phyloP scores from a whole-genome alignment of 2,113 vertebrate species.

The Melospiza melodia region DNA sequence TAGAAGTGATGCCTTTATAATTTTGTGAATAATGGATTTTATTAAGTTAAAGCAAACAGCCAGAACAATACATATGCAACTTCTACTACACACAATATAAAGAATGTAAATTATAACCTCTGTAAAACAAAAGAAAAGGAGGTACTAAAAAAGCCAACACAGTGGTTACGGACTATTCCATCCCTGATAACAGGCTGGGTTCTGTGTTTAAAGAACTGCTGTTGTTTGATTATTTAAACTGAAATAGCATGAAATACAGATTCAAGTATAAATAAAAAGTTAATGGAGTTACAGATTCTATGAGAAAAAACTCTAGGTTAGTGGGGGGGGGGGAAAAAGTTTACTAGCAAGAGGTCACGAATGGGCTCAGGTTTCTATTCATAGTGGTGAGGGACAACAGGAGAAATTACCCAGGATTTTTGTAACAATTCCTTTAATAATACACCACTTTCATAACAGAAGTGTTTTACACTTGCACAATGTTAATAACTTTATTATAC shows the following conservation, averaged over 20 bases:
- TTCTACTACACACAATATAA: constrained; percentile 81
- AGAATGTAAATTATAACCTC: constrained; percentile 78
- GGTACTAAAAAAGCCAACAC: constrained; percentile 70
- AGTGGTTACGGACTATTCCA: constrained; percentile 70
- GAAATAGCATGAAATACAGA: constrained; percentile 64
- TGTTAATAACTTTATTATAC: constrained; percentile 84
- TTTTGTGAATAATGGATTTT: constrained; percentile 80
- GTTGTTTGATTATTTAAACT: constrained; percentile 58
- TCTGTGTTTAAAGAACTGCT: constrained; percentile 38
- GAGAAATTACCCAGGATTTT: constrained; percentile 74
- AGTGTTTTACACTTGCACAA: constrained; percentile 84
- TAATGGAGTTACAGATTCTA: constrained; percentile 68
- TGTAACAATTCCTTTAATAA: constrained; percentile 77
- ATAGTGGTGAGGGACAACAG: constrained; percentile 62
- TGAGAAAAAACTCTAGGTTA: constrained; percentile 65
- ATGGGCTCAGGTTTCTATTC: constrained; percentile 45
- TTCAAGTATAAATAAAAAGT: constrained; percentile 64
- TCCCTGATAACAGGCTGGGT: constrained; percentile 52
- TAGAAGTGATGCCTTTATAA: constrained; percentile 68
- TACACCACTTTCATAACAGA: constrained; percentile 82
- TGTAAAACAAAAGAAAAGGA: constrained; percentile 68
- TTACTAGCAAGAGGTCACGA: constrained; percentile 57
- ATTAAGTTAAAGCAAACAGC: constrained; percentile 84
- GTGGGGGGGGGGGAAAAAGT: background rate
- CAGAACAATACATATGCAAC: constrained; percentile 81